Evolutionary conservation across 1,140 invertebrate genomes (phyloP).

Genomic region (Ceratosolen fusciceps): DNA sequence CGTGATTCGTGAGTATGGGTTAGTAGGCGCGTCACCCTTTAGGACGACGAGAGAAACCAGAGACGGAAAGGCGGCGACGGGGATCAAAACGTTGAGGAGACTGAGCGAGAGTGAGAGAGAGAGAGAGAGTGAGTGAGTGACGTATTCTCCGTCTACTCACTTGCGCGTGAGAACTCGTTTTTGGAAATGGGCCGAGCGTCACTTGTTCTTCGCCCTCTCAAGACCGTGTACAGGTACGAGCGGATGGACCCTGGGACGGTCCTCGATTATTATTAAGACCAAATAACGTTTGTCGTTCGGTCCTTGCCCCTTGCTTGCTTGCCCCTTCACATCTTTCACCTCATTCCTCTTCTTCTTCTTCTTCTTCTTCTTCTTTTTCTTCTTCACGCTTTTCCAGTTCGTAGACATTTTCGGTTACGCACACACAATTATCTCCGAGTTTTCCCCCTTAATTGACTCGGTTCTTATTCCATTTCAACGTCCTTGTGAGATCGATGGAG

Average conservation of each 20-base stretch:
- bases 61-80: not conserved
- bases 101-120: not conserved
- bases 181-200: conserved; percentile 40
- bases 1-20: not conserved
- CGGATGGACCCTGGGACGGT: not conserved
- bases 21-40: conserved; percentile 37
- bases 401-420: no score
- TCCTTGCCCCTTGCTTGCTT: no score
- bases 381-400: no score
- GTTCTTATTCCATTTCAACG: no score
- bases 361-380: no score
- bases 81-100: no score
- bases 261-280: conserved; percentile 27
- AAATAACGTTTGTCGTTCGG: conserved; percentile 6
- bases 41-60: not conserved
- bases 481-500: no score
- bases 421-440: not conserved
- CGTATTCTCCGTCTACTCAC: conserved; percentile 14
- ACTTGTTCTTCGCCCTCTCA: conserved; percentile 33
- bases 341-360: no score
- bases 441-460: not conserved
- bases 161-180: conserved; percentile 49
- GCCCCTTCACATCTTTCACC: no score
- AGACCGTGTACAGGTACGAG: not conserved
- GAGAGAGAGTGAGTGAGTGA: not conserved